These are phyloP conservation scores for Sinopyrophorus schimmeli DNA, from an alignment of 2,888 invertebrate genomes.

Conservation along the genomic window DNA sequence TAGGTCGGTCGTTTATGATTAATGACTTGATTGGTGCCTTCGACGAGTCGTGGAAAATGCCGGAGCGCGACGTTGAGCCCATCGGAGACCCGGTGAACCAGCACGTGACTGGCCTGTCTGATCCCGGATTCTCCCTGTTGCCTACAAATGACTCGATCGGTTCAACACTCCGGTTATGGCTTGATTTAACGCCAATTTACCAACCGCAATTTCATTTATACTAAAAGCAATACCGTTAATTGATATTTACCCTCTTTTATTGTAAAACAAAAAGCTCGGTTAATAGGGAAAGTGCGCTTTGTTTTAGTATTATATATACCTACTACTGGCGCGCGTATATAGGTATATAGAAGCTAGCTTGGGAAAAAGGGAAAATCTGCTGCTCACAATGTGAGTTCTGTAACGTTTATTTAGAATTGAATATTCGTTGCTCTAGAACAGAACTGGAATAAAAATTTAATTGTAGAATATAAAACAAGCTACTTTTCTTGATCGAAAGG, in stretches of 20 bases:
- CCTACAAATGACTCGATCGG: slow-evolving; percentile 34
- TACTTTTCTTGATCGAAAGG: too few species aligned
- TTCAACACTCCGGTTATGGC: slow-evolving; percentile 33
- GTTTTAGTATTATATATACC: too few species aligned
- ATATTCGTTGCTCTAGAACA: too few species aligned
- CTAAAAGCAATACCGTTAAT: slow-evolving; percentile 9
- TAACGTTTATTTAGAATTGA: too few species aligned
- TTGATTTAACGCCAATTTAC: slow-evolving; percentile 31
- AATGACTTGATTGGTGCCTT: slow-evolving; percentile 17
- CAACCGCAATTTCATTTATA: slow-evolving; percentile 23
- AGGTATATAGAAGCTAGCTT: too few species aligned
- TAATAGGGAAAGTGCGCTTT: too few species aligned
- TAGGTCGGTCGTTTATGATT: slow-evolving; percentile 16
- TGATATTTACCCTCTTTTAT: slow-evolving; percentile 5
- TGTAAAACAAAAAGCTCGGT: too few species aligned
- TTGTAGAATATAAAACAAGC: too few species aligned
- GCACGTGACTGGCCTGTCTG: slow-evolving; percentile 31
- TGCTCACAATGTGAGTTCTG: too few species aligned
- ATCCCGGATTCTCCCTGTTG: slow-evolving; percentile 23
- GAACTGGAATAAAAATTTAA: too few species aligned
- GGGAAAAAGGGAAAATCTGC: too few species aligned
- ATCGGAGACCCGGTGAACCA: slow-evolving; percentile 26
- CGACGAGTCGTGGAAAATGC: slow-evolving; percentile 22
- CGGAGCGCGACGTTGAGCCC: slow-evolving; percentile 21
- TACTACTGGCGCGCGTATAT: too few species aligned